Conservation (phyloP, 2,888 invertebrate species). For the Hoplodrina ambigua region DNA sequence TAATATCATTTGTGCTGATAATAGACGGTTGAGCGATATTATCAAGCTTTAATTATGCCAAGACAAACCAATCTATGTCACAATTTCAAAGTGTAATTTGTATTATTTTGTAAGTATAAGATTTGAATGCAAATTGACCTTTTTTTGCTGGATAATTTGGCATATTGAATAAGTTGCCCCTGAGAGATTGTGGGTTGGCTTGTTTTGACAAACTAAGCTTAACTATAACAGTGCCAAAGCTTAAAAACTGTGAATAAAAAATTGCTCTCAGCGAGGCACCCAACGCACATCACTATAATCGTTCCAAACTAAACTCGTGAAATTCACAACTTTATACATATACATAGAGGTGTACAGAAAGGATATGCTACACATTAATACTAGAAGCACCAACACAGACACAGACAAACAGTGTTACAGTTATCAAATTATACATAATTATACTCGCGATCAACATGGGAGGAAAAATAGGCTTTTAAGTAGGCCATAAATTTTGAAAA, state of each 20-base stretch:
- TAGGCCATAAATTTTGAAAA: neutral
- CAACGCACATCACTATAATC: conserved; percentile 38
- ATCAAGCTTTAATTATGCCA: neutral
- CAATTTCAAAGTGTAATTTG: too few relatives aligned
- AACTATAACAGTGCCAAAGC: neutral
- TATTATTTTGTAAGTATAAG: too few relatives aligned
- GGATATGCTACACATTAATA: conserved; percentile 62
- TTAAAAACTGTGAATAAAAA: neutral
- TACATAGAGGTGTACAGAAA: conserved; percentile 20
- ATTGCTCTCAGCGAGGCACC: conserved; percentile 1
- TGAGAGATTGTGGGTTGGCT: too few relatives aligned
- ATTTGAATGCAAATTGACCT: too few relatives aligned
- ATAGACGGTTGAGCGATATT: neutral
- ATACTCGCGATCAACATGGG: conserved; percentile 38
- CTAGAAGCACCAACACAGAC: conserved; percentile 70
- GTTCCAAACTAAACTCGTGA: conserved; percentile 20
- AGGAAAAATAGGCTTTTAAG: too few relatives aligned
- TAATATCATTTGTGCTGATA: neutral
- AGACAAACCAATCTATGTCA: too few relatives aligned
- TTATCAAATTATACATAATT: conserved; percentile 43
- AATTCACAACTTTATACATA: conserved; percentile 43
- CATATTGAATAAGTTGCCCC: too few relatives aligned
- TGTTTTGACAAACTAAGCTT: too few relatives aligned
- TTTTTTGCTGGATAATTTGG: too few relatives aligned
- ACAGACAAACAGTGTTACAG: conserved; percentile 58